Percentiles rank a stretch among this genome's conserved stretches.
Evolutionary conservation across 2,797 vertebrate genomes (phyloP).

Genomic region (Hyperoplus lanceolatus): DNA sequence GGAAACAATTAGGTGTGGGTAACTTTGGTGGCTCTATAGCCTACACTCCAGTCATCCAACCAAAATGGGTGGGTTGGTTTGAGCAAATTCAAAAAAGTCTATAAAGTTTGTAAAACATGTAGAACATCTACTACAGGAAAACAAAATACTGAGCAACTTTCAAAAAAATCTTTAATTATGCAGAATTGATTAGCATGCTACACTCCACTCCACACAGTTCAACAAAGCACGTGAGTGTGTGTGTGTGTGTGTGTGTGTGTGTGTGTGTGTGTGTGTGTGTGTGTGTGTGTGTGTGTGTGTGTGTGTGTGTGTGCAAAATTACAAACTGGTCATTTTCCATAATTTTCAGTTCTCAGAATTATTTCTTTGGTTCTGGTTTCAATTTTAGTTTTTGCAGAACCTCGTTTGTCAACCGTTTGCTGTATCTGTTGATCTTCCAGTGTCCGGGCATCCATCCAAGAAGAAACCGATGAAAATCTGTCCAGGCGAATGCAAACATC

Average conservation of each 20-base stretch:
- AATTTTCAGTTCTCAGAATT: background rate
- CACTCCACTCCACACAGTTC: background rate
- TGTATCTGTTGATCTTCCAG: conserved; percentile 85
- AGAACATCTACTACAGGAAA: background rate
- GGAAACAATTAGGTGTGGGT: background rate
- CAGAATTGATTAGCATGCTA: background rate
- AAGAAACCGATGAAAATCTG: conserved; percentile 87
- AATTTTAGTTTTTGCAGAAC: conserved; percentile 76
- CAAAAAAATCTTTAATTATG: conserved; percentile 14
- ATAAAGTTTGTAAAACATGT: background rate
- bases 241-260: too few relatives aligned
- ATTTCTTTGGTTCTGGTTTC: background rate
- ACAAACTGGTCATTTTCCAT: background rate
- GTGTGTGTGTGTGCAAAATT: background rate
- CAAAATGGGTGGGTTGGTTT: background rate
- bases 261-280: too few relatives aligned
- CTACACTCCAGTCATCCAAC: background rate
- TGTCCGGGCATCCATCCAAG: conserved; percentile 87
- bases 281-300: background rate
- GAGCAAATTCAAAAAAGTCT: background rate
- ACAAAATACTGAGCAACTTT: conserved; percentile 3
- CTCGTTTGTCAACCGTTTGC: conserved; percentile 78
- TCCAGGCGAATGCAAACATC: conserved; percentile 86
- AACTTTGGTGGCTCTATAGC: background rate
- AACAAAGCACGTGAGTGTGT: background rate